phyloP scores from a whole-genome alignment of 2,888 invertebrate genomes.

The Scaptomyza reducta region DNA sequence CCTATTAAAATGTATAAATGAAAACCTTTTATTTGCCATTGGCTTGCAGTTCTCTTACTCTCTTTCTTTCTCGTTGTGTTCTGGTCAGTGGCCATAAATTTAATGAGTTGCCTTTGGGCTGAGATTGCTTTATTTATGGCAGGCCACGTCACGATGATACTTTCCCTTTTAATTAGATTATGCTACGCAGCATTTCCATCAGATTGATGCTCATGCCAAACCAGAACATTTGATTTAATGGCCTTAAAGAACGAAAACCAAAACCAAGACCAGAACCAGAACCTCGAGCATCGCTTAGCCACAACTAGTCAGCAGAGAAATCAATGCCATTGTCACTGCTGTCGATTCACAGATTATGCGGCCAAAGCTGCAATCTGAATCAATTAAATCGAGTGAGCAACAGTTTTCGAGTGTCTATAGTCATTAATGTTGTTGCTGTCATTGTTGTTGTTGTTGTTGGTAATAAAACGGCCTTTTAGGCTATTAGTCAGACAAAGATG shows the following conservation, averaged over 20 bases:
- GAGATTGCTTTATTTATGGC: constrained; percentile 75
- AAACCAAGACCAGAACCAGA: background rate
- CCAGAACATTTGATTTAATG: constrained; percentile 50
- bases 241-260: constrained; percentile 26
- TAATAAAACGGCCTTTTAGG: constrained; percentile 2
- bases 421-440: background rate
- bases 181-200: constrained; percentile 31
- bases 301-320: constrained; percentile 3
- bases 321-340: constrained; percentile 38
- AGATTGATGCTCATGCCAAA: constrained; percentile 25
- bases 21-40: constrained; percentile 67
- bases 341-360: constrained; percentile 23
- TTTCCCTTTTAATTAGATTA: constrained; percentile 68
- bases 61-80: background rate
- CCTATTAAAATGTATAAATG: constrained; percentile 64
- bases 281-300: too few species aligned
- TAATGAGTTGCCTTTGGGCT: constrained; percentile 66
- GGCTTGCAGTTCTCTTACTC: constrained; percentile 1
- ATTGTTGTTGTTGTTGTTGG: background rate
- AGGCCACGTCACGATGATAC: constrained; percentile 15
- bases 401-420: constrained; percentile 15
- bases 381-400: constrained; percentile 50
- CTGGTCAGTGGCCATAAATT: constrained; percentile 67
- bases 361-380: constrained; percentile 59
- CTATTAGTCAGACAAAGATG: background rate